Conservation (phyloP, 2,113 vertebrate species). For the Leptodactylus fuscus region DNA sequence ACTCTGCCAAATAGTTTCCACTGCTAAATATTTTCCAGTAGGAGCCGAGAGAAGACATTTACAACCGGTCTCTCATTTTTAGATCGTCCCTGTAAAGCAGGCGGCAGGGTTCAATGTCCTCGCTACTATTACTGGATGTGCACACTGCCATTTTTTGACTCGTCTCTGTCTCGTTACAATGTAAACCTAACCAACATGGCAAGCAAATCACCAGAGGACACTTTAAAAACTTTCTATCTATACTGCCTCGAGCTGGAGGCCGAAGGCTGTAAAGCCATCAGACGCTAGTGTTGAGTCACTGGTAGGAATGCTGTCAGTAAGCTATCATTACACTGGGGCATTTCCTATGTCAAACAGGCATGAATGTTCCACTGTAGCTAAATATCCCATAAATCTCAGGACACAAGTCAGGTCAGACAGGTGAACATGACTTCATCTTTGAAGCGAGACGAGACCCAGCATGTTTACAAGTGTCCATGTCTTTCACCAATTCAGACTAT, state of each 20-base stretch:
- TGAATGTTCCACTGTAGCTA: background rate
- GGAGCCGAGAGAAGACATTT: constrained; percentile 20
- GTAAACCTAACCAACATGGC: background rate
- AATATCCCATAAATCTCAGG: background rate
- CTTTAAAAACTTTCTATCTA: background rate
- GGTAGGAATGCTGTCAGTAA: constrained; percentile 6
- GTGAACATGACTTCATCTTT: background rate
- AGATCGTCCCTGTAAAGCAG: background rate
- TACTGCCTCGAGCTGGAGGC: background rate
- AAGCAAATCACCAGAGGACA: background rate
- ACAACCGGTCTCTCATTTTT: background rate
- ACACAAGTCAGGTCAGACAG: background rate
- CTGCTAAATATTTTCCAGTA: constrained; percentile 56
- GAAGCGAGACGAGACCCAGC: constrained; percentile 9
- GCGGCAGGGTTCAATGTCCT: background rate
- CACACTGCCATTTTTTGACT: background rate
- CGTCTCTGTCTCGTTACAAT: background rate
- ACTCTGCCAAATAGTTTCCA: constrained; percentile 55
- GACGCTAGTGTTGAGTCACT: background rate
- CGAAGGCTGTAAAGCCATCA: background rate
- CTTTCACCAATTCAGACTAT: background rate
- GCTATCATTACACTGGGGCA: constrained; percentile 31
- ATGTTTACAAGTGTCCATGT: background rate
- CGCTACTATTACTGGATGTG: background rate
- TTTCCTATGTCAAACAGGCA: constrained; percentile 18